Evolutionary conservation across 2,888 invertebrate species (phyloP), one percentile per base, ranked within the genome.

Genomic region (Eledone cirrhosa): DNA sequence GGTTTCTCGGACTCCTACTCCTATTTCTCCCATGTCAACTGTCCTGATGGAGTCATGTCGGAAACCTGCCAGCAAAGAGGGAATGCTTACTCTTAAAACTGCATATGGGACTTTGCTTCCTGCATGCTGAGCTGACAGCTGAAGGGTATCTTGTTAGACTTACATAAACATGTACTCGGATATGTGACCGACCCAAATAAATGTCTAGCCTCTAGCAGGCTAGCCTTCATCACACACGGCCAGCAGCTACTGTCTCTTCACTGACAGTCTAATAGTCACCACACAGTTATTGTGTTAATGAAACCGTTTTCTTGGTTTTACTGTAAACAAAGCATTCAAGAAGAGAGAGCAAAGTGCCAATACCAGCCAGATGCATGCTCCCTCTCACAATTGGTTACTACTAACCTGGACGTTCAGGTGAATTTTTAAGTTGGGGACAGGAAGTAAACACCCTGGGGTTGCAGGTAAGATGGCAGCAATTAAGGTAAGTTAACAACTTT

Each of bases 41-140:
- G 81, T 59, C 78, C 59, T 82, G 81, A 82, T 80, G 84, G 80
- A 83, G 85, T 85, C 85, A 85, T 85, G 85, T 85, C 85, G 85
- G 82, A 82, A 47, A 78, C 83, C 80, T 80, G 80, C 80, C 76
- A 76, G 76, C 48, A 76, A 48, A 76, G 24, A 47, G 47, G 76
- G 72, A 41, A 72, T 41, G 33, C 33, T 29, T 72, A 72, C 72
- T 72, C 22, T 41, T 41, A 33, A 33, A 31, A 72, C 72, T 72
- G 72, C 76, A 48, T 48, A 76, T 76, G 76, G 76, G 76, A 76
- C 76, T 76, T 76, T 76, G 76, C 48, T 76, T 76, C 76, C 47
- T 75, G 48, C 74, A 14, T 47, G 74, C 47, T 33, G 74, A 33
- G 74, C 47, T 74, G 74, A 74, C 74, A 33, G 76, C 76, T 76